Conservation (phyloP, 2,113 vertebrate species). For the Salvelinus namaycush region DNA sequence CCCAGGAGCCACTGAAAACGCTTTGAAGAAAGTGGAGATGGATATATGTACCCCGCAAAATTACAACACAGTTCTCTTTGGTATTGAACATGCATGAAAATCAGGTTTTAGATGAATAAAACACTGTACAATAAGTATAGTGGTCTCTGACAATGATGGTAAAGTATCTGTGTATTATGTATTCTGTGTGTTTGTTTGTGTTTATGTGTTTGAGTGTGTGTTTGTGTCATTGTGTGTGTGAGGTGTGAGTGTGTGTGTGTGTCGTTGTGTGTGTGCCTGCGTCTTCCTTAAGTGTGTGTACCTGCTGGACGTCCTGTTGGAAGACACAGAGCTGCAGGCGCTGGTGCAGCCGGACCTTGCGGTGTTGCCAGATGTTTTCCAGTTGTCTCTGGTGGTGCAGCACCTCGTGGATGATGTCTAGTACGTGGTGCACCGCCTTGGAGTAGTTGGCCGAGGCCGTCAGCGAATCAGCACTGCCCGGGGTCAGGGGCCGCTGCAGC, state of each 20-base stretch:
- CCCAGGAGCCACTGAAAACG: constrained; percentile 24
- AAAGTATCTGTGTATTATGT: too few relatives aligned
- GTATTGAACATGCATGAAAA: background rate
- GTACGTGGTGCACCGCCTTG: constrained; percentile 94
- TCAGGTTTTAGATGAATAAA: background rate
- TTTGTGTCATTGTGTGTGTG: too few relatives aligned
- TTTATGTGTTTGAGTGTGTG: too few relatives aligned
- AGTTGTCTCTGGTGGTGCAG: constrained; percentile 96
- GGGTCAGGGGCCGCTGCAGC: constrained; percentile 92
- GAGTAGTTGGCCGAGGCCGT: constrained; percentile 96
- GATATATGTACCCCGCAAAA: constrained; percentile 13
- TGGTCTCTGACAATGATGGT: too few relatives aligned
- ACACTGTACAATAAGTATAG: too few relatives aligned
- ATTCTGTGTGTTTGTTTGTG: too few relatives aligned
- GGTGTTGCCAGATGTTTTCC: constrained; percentile 98
- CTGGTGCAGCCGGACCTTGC: constrained; percentile 95
- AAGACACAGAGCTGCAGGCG: constrained; percentile 95
- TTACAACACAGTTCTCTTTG: background rate
- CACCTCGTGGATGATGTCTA: constrained; percentile 97
- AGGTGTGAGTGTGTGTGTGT: background rate
- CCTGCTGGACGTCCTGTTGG: constrained; percentile 97
- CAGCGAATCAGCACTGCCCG: constrained; percentile 91
- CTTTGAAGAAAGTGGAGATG: constrained; percentile 36
- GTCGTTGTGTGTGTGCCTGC: background rate
- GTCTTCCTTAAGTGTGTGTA: constrained; percentile 40